A percentile compares a stretch with the other conserved stretches of the same genome.
Evolutionary conservation across 2,888 invertebrate species (phyloP).

Genomic region (Clitarchus hookeri): DNA sequence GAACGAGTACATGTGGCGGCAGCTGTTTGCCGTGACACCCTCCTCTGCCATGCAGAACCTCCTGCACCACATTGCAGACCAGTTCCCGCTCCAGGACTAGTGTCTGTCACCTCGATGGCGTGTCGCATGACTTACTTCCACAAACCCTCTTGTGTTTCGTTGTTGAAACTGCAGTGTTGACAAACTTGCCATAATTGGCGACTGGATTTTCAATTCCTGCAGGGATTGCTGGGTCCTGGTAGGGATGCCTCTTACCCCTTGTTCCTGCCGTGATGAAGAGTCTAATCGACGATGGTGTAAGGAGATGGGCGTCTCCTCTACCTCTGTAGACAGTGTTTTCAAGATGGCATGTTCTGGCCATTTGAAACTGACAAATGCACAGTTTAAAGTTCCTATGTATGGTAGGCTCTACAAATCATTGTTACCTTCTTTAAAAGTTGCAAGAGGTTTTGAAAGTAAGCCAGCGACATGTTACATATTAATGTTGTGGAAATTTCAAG

Average conservation of each 20-base stretch:
- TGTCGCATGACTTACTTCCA: not conserved
- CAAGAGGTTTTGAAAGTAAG: not conserved
- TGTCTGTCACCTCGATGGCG: not conserved
- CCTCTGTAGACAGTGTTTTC: not conserved
- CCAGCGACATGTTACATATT: not conserved
- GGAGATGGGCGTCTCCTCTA: not conserved
- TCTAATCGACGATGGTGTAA: not conserved
- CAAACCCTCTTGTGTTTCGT: not conserved
- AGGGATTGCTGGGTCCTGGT: too few species aligned
- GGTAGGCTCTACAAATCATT: not conserved
- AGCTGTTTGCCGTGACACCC: conserved; percentile 53
- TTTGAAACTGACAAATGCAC: conserved; percentile 2
- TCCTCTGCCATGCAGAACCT: conserved; percentile 53
- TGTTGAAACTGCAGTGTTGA: too few species aligned
- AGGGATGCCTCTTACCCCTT: too few species aligned
- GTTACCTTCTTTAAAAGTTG: not conserved
- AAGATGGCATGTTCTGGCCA: not conserved
- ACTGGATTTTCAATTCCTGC: too few species aligned
- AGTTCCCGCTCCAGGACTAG: conserved; percentile 31
- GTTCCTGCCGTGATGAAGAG: not conserved
- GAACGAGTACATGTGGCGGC: conserved; percentile 55
- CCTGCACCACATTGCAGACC: conserved; percentile 55
- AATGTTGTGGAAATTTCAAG: not conserved
- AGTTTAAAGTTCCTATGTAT: not conserved
- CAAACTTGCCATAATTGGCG: too few species aligned